Percentiles rank a stretch among this genome's conserved stretches.
Conservation (phyloP, 2,113 vertebrate genomes). For the Misgurnus anguillicaudatus region DNA sequence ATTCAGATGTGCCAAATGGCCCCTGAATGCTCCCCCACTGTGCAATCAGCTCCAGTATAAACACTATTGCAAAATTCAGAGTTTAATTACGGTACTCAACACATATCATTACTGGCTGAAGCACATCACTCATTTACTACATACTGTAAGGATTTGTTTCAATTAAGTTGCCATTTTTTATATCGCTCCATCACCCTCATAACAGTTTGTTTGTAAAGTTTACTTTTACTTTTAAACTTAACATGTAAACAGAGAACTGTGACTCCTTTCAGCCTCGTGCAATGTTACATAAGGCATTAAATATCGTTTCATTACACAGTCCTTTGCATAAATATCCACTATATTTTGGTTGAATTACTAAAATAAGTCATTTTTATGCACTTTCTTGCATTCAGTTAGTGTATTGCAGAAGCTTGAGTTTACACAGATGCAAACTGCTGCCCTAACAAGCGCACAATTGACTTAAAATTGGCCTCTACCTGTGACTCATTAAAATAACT, state of each 20-base stretch:
- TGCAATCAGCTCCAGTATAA: constrained; percentile 52
- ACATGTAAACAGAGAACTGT: constrained; percentile 1
- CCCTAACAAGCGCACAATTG: background rate
- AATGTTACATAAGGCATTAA: constrained; percentile 1
- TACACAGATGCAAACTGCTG: constrained; percentile 10
- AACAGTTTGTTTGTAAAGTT: constrained; percentile 23
- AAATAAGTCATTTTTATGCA: no score
- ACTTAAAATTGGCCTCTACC: constrained; percentile 17
- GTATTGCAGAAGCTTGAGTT: background rate
- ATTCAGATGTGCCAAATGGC: constrained; percentile 34
- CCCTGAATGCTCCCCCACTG: constrained; percentile 40
- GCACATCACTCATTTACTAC: constrained; percentile 40
- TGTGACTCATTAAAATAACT: constrained; percentile 29
- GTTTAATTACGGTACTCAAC: constrained; percentile 42
- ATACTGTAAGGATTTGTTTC: constrained; percentile 15
- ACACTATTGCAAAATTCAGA: constrained; percentile 38
- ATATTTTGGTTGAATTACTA: background rate
- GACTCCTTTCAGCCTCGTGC: constrained; percentile 11
- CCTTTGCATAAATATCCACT: background rate
- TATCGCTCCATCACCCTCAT: background rate
- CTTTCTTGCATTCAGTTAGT: background rate
- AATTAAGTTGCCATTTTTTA: background rate
- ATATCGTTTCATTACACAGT: background rate
- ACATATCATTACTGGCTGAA: constrained; percentile 33
- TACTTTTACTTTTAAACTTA: constrained; percentile 19